phyloP scores from a whole-genome alignment of 1,140 invertebrate genomes.

The Habropoda laboriosa region DNA sequence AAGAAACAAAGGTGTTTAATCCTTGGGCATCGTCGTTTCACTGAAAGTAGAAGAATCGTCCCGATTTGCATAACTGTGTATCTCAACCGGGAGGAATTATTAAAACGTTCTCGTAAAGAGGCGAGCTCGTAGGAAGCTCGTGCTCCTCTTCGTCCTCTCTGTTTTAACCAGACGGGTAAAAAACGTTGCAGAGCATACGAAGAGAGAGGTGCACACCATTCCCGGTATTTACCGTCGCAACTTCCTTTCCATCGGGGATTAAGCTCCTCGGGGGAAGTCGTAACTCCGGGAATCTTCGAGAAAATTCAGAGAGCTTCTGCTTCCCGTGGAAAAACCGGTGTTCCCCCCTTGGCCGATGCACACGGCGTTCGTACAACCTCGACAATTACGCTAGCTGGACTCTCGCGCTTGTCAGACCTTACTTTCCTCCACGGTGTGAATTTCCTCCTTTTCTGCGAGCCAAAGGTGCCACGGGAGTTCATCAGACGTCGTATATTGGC shows the following conservation, averaged over 20 bases:
- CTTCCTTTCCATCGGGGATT: slow-evolving; percentile 51
- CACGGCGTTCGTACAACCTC: neutral
- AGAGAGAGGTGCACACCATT: slow-evolving; percentile 19
- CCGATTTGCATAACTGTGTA: neutral
- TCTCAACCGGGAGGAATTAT: neutral
- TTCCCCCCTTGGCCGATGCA: neutral
- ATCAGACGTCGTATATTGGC: too few relatives aligned
- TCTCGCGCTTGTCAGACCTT: neutral
- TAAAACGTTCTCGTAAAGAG: neutral
- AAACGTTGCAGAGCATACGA: neutral
- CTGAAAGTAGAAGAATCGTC: neutral
- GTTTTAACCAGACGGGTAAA: neutral
- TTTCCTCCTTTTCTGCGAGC: neutral
- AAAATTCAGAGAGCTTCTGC: slow-evolving; percentile 25
- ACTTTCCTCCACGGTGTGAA: neutral
- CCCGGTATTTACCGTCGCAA: slow-evolving; percentile 33
- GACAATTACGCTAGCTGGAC: slow-evolving; percentile 4
- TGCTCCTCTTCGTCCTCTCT: slow-evolving; percentile 2
- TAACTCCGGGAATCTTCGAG: slow-evolving; percentile 47
- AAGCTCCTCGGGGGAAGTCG: slow-evolving; percentile 38
- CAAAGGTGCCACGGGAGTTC: too few relatives aligned
- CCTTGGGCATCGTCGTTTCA: too few relatives aligned
- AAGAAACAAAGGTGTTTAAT: too few relatives aligned
- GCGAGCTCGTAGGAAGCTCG: neutral
- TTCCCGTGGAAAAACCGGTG: neutral